phyloP scores from a whole-genome alignment of 1,140 invertebrate genomes.

The Druon quercuslanigerum region DNA sequence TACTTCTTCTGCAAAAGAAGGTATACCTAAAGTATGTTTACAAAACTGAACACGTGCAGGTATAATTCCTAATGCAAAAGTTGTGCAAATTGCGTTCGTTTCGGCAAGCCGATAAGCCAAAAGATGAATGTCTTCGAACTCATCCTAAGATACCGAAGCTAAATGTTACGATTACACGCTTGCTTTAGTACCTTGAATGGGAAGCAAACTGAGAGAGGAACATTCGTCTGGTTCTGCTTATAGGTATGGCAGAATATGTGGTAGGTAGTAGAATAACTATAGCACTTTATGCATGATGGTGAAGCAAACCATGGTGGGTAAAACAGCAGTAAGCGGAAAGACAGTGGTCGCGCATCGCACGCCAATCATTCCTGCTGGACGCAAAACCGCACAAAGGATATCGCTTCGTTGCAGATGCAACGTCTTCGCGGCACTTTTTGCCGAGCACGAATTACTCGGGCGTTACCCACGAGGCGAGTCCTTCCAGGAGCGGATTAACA shows the following conservation, averaged over 20 bases:
- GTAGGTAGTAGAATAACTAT: conserved; percentile 30
- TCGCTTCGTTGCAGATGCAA: conserved; percentile 50
- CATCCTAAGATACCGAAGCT: neutral
- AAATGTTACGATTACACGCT: conserved; percentile 66
- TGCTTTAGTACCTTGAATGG: conserved; percentile 67
- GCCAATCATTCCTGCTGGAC: conserved; percentile 54
- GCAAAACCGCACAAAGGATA: conserved; percentile 64
- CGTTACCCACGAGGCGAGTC: conserved; percentile 41
- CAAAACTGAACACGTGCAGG: conserved; percentile 14
- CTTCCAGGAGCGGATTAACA: conserved; percentile 24
- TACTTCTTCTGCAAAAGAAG: neutral
- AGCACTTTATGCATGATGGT: conserved; percentile 41
- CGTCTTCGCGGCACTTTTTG: conserved; percentile 48
- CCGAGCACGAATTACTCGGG: conserved; percentile 55
- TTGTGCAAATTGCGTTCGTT: conserved; percentile 11
- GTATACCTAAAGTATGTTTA: neutral
- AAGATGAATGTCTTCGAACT: neutral
- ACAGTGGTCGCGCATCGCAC: conserved; percentile 56
- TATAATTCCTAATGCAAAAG: conserved; percentile 17
- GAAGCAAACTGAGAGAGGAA: conserved; percentile 36
- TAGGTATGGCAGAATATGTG: neutral
- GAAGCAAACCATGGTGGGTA: conserved; percentile 43
- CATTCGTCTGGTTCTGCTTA: conserved; percentile 11
- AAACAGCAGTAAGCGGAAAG: conserved; percentile 52
- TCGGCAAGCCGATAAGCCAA: conserved; percentile 16